A percentile compares a stretch with the other conserved stretches of the same genome.
Conservation (phyloP, 1,140 invertebrate genomes). For the Dreissena polymorpha region DNA sequence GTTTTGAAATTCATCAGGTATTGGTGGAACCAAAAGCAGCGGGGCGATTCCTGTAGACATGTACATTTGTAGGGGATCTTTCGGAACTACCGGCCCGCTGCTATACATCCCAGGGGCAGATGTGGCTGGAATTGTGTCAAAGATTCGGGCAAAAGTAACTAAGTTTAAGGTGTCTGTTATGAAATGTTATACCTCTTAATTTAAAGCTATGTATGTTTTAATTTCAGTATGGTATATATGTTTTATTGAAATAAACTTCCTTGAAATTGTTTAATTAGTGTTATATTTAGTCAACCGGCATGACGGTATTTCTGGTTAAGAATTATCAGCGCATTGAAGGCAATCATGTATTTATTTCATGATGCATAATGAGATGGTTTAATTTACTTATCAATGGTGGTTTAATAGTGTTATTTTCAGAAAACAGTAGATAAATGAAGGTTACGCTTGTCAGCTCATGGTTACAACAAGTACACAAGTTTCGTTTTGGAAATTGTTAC, state of each 20-base stretch:
- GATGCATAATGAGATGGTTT: too few relatives aligned
- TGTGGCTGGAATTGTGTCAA: slow-evolving; percentile 81
- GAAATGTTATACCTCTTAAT: not conserved
- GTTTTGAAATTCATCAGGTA: slow-evolving; percentile 74
- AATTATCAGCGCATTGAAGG: too few relatives aligned
- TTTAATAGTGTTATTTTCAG: too few relatives aligned
- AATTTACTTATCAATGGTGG: too few relatives aligned
- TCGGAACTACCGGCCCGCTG: slow-evolving; percentile 77
- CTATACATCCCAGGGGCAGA: slow-evolving; percentile 82
- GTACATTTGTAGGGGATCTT: slow-evolving; percentile 82
- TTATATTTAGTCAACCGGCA: too few relatives aligned
- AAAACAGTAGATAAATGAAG: too few relatives aligned
- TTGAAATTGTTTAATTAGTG: too few relatives aligned
- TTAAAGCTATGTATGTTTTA: not conserved
- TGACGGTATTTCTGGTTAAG: too few relatives aligned
- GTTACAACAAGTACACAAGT: too few relatives aligned
- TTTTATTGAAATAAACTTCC: not conserved
- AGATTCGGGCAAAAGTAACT: slow-evolving; percentile 79
- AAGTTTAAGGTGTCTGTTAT: slow-evolving; percentile 78
- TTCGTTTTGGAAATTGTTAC: too few relatives aligned
- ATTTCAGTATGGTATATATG: not conserved
- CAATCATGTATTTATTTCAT: too few relatives aligned
- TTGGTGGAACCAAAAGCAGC: slow-evolving; percentile 80
- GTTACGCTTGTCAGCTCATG: too few relatives aligned
- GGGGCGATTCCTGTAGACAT: slow-evolving; percentile 84